Evolutionary conservation across 2,797 vertebrate genomes (phyloP).

Genomic region (Anguilla obscura): DNA sequence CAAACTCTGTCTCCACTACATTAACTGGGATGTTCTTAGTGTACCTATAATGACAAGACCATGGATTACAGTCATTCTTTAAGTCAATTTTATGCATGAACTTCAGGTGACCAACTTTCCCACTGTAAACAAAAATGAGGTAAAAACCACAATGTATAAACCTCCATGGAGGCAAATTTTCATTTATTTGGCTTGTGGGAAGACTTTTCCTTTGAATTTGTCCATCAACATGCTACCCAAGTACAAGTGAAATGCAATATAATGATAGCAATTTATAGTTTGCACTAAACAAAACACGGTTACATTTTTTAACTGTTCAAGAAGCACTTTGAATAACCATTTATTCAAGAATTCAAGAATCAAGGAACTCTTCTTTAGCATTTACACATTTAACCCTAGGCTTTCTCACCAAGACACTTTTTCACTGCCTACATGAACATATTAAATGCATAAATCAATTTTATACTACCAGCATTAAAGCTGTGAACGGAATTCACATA

Average conservation of each 20-base stretch:
- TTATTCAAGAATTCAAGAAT: too few relatives aligned
- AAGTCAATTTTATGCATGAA: not conserved
- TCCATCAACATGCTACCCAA: not conserved
- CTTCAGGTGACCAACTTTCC: not conserved
- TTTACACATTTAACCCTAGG: not conserved
- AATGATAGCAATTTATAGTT: not conserved
- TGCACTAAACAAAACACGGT: not conserved
- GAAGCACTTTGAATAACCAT: not conserved
- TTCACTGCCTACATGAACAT: not conserved
- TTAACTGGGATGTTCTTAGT: constrained; percentile 42
- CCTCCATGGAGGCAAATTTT: not conserved
- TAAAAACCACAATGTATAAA: not conserved
- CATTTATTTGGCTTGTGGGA: not conserved
- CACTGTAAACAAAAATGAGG: not conserved
- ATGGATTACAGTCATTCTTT: constrained; percentile 24
- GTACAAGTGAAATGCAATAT: not conserved
- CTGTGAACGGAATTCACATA: not conserved
- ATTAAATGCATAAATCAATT: not conserved
- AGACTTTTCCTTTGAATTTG: too few relatives aligned
- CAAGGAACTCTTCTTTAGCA: not conserved
- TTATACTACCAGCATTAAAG: not conserved
- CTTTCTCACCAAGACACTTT: not conserved
- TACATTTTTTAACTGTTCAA: not conserved
- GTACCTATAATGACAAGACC: constrained; percentile 46
- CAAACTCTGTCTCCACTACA: constrained; percentile 43